Evolutionary conservation across 92 coral and sea anemone species (phyloP), one percentile per base, ranked within the genome.

Genomic region (Porites divaricata): DNA sequence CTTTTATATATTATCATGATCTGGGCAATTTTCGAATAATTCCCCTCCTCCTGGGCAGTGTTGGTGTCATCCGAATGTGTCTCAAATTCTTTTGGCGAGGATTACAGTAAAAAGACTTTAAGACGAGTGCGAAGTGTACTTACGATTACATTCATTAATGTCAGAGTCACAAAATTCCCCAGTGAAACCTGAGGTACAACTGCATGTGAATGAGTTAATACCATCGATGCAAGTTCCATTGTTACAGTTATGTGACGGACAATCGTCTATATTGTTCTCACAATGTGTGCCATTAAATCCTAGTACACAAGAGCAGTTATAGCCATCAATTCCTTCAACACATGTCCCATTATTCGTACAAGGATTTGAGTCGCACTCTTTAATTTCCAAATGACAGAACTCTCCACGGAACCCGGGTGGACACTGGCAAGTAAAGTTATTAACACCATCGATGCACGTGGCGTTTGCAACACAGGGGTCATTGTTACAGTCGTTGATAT

Each of bases 261-360:
- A 95, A 65, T 95, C 98, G 52, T 95, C 89, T 45, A 93, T 89
- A 83, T 95, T 88, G 45, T 35, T 79, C 78, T 90, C 89, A 83
- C 98, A 95, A 8, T 78, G 86, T 11, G 80, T 86, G 56, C 98
- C 98, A 68, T 92, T 91, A 73, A 77, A 95, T 2, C 98, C 98
- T 26, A 65, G 17, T 1, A 63, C 72, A 85, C 98, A 95, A 6
- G 66, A 78, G 81, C 98, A 95, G 66, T 75, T 83, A 90, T 84
- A 95, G 13, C 83, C 75, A 8, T 81, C 88, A 51, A 90, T 61
- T 54, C 51, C 87, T 54, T 92, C 84, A 45, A 41, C 51, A 48
- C 95, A 92, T 8, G 95, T 90, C 2, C 83, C 95, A 59, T 76
- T 87, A 65, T 92, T 87, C 54, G 14, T 10, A 56, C 94, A 93